These are phyloP conservation scores for Lithophane ornitopus DNA, from an alignment of 2,888 invertebrate species.

Conservation along the genomic window DNA sequence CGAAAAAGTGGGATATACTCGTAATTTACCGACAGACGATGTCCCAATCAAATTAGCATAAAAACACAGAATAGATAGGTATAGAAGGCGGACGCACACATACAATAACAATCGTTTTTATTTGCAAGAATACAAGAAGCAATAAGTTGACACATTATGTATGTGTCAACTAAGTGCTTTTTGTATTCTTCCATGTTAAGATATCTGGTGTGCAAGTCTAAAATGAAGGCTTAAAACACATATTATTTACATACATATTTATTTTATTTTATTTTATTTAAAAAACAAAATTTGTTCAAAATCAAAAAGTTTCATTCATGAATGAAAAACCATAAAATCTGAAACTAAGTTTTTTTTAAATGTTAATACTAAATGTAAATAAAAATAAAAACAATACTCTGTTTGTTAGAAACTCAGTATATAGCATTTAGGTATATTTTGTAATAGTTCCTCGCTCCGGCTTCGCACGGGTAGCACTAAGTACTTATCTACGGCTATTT, in stretches of 20 bases:
- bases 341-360: neutral
- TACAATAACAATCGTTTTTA: neutral
- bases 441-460: too few species aligned
- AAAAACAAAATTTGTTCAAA: too few species aligned
- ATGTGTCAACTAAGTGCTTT: too few species aligned
- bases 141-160: neutral
- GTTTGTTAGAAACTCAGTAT: neutral
- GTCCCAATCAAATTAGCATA: slow-evolving; percentile 68
- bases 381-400: neutral
- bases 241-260: too few species aligned
- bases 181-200: too few species aligned
- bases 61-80: slow-evolving; percentile 4
- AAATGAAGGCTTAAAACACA: neutral
- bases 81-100: slow-evolving; percentile 11
- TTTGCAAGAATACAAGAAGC: neutral
- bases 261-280: too few species aligned
- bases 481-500: too few species aligned
- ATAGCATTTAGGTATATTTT: too few species aligned
- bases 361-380: neutral
- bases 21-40: slow-evolving; percentile 62
- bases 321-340: neutral
- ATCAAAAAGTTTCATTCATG: too few species aligned
- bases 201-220: neutral
- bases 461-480: too few species aligned
- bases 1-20: slow-evolving; percentile 53